phyloP scores from a whole-genome alignment of 2,888 invertebrate genomes.

The Diarsia mendica region DNA sequence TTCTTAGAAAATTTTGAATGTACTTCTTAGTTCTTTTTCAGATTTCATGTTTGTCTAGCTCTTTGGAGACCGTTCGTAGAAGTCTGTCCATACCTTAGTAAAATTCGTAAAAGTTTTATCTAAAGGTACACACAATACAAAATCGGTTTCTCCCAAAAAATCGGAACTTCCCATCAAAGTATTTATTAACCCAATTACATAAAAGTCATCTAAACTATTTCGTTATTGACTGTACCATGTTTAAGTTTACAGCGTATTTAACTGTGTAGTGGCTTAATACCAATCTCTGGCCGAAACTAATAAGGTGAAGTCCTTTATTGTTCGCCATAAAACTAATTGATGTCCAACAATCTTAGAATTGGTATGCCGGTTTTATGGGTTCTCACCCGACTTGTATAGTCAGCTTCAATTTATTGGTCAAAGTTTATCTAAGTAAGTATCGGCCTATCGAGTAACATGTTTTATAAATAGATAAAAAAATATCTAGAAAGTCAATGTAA shows the following conservation, averaged over 20 bases:
- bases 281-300: constrained; percentile 66
- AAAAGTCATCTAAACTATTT: constrained; percentile 33
- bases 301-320: constrained; percentile 76
- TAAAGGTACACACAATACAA: not conserved
- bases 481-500: not conserved
- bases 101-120: not conserved
- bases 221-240: constrained; percentile 48
- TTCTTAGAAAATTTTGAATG: not conserved
- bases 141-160: not conserved
- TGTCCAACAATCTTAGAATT: constrained; percentile 74
- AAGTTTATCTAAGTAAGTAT: constrained; percentile 50
- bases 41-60: not conserved
- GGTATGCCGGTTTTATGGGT: constrained; percentile 73
- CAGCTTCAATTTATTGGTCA: constrained; percentile 48
- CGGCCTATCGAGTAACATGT: constrained; percentile 32
- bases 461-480: constrained; percentile 6
- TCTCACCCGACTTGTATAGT: constrained; percentile 49
- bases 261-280: constrained; percentile 65
- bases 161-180: too few relatives aligned
- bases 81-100: not conserved
- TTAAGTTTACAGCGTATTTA: constrained; percentile 67
- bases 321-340: constrained; percentile 82
- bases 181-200: not conserved
- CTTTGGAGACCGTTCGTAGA: not conserved
- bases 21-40: not conserved